These are phyloP conservation scores for Micromesistius poutassou DNA, from an alignment of 2,797 vertebrate species.

Conservation along the genomic window DNA sequence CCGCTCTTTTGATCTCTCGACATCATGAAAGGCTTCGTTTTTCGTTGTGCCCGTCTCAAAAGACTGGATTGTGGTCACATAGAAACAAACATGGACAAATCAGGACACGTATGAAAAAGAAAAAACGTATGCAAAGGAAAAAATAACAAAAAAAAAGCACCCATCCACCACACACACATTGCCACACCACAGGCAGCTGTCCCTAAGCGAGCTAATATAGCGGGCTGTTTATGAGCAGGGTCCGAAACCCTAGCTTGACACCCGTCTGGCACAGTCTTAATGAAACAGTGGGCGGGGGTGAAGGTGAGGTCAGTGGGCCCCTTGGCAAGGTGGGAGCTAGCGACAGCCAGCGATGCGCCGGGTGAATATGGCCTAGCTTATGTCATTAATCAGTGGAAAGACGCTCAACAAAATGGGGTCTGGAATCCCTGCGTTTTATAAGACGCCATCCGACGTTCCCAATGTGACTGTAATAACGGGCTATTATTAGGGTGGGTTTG, in stretches of 20 bases:
- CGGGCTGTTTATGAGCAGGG: conserved; percentile 79
- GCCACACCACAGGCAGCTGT: conserved; percentile 73
- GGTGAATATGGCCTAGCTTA: conserved; percentile 30
- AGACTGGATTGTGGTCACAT: background rate
- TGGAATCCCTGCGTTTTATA: conserved; percentile 6
- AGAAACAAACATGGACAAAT: conserved; percentile 12
- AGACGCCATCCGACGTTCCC: background rate
- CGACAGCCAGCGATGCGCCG: conserved; percentile 15
- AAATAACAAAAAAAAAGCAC: conserved; percentile 25
- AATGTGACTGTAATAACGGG: background rate
- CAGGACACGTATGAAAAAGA: background rate
- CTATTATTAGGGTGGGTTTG: background rate
- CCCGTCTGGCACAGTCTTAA: conserved; percentile 78
- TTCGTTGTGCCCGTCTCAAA: background rate
- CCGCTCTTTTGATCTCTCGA: background rate
- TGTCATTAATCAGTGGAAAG: conserved; percentile 15
- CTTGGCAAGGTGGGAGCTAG: conserved; percentile 33
- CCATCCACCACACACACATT: conserved; percentile 50
- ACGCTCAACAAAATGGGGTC: conserved; percentile 1
- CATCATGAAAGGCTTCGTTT: conserved; percentile 3
- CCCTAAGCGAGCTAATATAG: conserved; percentile 83
- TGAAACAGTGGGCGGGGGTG: conserved; percentile 78
- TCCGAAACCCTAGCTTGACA: conserved; percentile 76
- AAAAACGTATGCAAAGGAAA: conserved; percentile 23
- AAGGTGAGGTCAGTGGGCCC: conserved; percentile 73